A percentile compares a stretch with the other conserved stretches of the same genome.
Conservation (phyloP, 2,113 vertebrate genomes). For the Scatophagus argus region DNA sequence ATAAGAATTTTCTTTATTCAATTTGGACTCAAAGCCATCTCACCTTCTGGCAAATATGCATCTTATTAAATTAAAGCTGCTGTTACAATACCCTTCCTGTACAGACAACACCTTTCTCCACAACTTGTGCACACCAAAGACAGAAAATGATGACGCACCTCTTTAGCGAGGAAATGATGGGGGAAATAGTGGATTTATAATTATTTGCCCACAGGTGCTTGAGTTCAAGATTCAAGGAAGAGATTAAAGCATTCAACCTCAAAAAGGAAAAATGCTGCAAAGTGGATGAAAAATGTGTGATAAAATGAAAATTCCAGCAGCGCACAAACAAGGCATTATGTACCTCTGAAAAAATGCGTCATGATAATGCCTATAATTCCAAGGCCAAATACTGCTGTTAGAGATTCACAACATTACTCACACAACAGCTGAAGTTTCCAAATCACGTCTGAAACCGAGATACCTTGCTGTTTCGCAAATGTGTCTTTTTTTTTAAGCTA, state of each 20-base stretch:
- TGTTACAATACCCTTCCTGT: background rate
- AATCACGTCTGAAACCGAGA: background rate
- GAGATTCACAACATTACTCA: background rate
- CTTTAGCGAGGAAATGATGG: conserved; percentile 44
- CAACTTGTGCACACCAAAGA: conserved; percentile 6
- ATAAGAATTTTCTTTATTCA: background rate
- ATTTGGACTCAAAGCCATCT: background rate
- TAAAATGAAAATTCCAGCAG: conserved; percentile 28
- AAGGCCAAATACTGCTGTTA: background rate
- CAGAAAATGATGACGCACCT: conserved; percentile 25
- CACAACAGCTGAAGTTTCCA: background rate
- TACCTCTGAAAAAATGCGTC: background rate
- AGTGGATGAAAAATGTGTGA: conserved; percentile 1
- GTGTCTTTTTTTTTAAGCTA: background rate
- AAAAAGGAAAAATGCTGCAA: conserved; percentile 25
- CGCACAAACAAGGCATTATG: conserved; percentile 9
- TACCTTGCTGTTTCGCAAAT: too few relatives aligned
- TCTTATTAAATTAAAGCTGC: background rate
- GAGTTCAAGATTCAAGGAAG: conserved; percentile 25
- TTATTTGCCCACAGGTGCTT: conserved; percentile 46
- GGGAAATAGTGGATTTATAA: conserved; percentile 32
- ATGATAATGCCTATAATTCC: background rate
- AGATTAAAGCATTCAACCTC: conserved; percentile 26
- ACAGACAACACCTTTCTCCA: background rate
- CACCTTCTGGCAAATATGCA: background rate